A percentile compares a stretch with the other conserved stretches of the same genome.
phyloP scores from a whole-genome alignment of 2,888 invertebrate genomes.

The Polydrusus tereticollis region DNA sequence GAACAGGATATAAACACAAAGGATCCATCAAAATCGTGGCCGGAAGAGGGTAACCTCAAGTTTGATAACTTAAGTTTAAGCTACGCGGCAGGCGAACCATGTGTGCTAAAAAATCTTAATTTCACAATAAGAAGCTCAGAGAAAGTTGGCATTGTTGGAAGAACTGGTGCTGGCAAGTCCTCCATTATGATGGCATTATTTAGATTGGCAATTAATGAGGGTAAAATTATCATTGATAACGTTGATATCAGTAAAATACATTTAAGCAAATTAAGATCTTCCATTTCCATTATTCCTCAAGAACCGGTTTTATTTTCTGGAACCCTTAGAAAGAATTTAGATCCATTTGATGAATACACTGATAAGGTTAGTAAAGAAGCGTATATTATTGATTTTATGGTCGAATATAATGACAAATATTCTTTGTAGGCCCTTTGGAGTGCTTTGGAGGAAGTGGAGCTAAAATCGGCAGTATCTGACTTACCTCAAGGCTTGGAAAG shows the following conservation, averaged over 20 bases:
- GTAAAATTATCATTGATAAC: slow-evolving; percentile 84
- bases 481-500: slow-evolving; percentile 73
- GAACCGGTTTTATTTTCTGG: slow-evolving; percentile 90
- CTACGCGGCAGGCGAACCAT: slow-evolving; percentile 78
- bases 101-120: slow-evolving; percentile 80
- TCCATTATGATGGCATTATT: slow-evolving; percentile 83
- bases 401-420: background rate
- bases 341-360: slow-evolving; percentile 86
- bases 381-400: background rate
- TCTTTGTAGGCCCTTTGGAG: slow-evolving; percentile 75
- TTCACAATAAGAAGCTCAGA: slow-evolving; percentile 70
- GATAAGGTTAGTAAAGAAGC: slow-evolving; percentile 70
- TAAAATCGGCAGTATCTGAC: slow-evolving; percentile 72
- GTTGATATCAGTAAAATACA: slow-evolving; percentile 78
- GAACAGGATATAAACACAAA: slow-evolving; percentile 64
- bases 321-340: slow-evolving; percentile 87
- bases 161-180: slow-evolving; percentile 88
- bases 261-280: slow-evolving; percentile 79
- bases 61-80: slow-evolving; percentile 78
- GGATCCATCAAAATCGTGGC: slow-evolving; percentile 72
- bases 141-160: slow-evolving; percentile 84
- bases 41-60: slow-evolving; percentile 75
- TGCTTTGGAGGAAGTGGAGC: slow-evolving; percentile 83
- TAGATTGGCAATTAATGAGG: slow-evolving; percentile 82
- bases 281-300: slow-evolving; percentile 87